A percentile compares a stretch with the other conserved stretches of the same genome.
Conservation (phyloP, 2,888 invertebrate genomes). For the Diarsia brunnea region DNA sequence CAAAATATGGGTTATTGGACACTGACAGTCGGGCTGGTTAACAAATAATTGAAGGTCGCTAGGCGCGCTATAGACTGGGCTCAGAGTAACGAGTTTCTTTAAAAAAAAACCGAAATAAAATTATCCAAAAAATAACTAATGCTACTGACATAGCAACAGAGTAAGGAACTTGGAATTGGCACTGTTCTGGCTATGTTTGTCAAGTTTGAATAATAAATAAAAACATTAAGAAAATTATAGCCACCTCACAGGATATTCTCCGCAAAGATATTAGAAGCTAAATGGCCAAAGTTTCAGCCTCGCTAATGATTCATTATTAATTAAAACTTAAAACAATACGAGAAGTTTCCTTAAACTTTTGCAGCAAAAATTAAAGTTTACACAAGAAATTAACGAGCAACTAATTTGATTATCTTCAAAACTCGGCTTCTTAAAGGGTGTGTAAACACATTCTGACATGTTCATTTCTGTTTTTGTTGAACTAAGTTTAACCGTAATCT, state of each 20-base stretch:
- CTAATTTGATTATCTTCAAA: slow-evolving; percentile 44
- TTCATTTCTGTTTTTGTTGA: slow-evolving; percentile 41
- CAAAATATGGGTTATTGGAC: too few species aligned
- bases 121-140: not conserved
- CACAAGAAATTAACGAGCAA: slow-evolving; percentile 46
- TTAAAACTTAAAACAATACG: slow-evolving; percentile 54
- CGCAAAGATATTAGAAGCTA: slow-evolving; percentile 20
- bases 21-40: not conserved
- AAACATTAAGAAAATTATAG: slow-evolving; percentile 21
- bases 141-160: not conserved
- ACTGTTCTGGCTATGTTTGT: not conserved
- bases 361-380: slow-evolving; percentile 31
- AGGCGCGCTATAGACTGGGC: too few species aligned
- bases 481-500: slow-evolving; percentile 31
- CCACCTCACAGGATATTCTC: slow-evolving; percentile 6
- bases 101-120: not conserved
- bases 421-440: slow-evolving; percentile 28
- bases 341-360: slow-evolving; percentile 43
- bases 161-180: not conserved
- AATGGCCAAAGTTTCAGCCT: slow-evolving; percentile 49
- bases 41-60: not conserved
- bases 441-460: slow-evolving; percentile 38
- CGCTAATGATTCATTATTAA: slow-evolving; percentile 53
- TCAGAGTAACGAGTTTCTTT: not conserved
- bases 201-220: slow-evolving; percentile 7